A percentile compares a stretch with the other conserved stretches of the same genome.
These are phyloP conservation scores for Campoplex capitator DNA, from an alignment of 2,888 invertebrate genomes.

Conservation along the genomic window DNA sequence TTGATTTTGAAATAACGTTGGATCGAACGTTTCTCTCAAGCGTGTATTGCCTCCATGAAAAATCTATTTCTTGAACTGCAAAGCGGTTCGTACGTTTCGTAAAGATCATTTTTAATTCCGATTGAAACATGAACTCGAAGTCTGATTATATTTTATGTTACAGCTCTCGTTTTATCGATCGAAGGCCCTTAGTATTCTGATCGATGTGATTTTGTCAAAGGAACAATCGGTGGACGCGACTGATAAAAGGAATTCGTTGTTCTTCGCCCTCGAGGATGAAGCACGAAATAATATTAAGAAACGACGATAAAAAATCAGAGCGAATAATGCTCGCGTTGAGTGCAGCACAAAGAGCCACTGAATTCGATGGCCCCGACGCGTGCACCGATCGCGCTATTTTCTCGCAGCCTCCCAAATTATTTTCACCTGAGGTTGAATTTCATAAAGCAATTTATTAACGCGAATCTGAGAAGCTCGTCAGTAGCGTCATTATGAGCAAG, in stretches of 20 bases:
- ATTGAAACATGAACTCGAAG: too few species aligned
- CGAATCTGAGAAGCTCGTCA: conserved; percentile 5
- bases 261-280: not conserved
- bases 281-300: not conserved
- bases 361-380: not conserved
- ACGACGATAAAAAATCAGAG: not conserved
- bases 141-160: too few species aligned
- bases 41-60: too few species aligned
- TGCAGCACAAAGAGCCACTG: not conserved
- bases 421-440: conserved; percentile 49
- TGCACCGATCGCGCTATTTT: conserved; percentile 15
- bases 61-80: too few species aligned
- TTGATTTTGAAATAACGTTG: too few species aligned
- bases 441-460: conserved; percentile 37
- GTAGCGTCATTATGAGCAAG: conserved; percentile 8
- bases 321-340: not conserved
- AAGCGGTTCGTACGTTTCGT: too few species aligned
- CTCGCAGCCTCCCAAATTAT: conserved; percentile 20
- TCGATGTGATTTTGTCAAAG: not conserved
- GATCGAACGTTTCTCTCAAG: too few species aligned
- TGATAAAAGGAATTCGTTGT: not conserved
- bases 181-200: not conserved
- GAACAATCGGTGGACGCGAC: not conserved
- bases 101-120: too few species aligned
- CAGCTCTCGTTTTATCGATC: not conserved